phyloP scores from a whole-genome alignment of 23 tunicate genomes.

The Trididemnum clinides region DNA sequence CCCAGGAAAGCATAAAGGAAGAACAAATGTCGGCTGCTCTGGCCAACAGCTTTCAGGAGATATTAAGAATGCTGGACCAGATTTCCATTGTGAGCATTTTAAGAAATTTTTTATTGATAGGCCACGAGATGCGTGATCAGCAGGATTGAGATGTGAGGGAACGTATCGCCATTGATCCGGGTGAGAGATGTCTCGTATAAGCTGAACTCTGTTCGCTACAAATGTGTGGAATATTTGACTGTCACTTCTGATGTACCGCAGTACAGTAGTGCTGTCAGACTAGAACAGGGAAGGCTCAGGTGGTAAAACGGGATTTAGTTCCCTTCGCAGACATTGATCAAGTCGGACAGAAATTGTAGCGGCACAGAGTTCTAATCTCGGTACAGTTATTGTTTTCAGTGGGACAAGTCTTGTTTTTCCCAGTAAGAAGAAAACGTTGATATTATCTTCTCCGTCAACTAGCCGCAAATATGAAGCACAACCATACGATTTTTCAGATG shows the following conservation, averaged over 20 bases:
- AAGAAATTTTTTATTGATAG: conserved; percentile 19
- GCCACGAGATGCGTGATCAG: conserved; percentile 48
- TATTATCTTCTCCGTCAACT: background rate
- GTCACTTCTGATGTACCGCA: conserved; percentile 34
- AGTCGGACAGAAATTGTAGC: conserved; percentile 34
- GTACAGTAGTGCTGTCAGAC: conserved; percentile 63
- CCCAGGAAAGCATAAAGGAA: no score
- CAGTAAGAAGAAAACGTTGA: conserved; percentile 36
- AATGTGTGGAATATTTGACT: conserved; percentile 38
- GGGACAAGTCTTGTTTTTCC: conserved; percentile 56
- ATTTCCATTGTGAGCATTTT: conserved; percentile 33
- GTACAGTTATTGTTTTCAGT: conserved; percentile 36
- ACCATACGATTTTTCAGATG: conserved; percentile 58
- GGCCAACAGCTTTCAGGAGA: conserved; percentile 36
- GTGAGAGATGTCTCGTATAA: conserved; percentile 21
- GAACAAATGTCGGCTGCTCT: conserved; percentile 41
- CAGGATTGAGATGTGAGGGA: conserved; percentile 34
- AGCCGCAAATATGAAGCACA: conserved; percentile 41
- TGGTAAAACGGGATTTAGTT: conserved; percentile 4
- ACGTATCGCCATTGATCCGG: conserved; percentile 52
- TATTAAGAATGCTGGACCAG: conserved; percentile 56
- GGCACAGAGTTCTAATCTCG: conserved; percentile 55
- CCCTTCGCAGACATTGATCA: conserved; percentile 8
- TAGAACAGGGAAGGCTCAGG: conserved; percentile 25
- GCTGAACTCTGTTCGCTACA: conserved; percentile 62